A percentile compares a stretch with the other conserved stretches of the same genome.
phyloP scores from a whole-genome alignment of 1,140 invertebrate genomes.

The Solenopsis invicta region DNA sequence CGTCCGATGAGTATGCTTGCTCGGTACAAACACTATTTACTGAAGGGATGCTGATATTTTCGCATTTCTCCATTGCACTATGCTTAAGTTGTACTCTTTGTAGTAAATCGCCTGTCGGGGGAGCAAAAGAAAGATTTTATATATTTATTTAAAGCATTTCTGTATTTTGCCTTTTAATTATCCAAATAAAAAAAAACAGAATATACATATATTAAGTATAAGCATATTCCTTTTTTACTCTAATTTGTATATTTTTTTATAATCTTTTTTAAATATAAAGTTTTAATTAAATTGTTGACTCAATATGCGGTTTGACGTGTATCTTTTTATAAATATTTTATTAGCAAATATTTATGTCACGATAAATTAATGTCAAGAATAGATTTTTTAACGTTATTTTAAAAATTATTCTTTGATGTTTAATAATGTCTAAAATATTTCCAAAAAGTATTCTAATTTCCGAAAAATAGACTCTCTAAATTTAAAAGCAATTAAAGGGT shows the following conservation, averaged over 20 bases:
- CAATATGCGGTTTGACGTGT: neutral
- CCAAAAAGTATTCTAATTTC: neutral
- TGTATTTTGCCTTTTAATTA: neutral
- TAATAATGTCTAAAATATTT: neutral
- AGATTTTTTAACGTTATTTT: neutral
- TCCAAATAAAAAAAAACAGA: neutral
- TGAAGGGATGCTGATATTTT: conserved; percentile 94
- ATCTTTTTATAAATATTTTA: neutral
- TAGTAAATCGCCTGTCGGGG: conserved; percentile 89
- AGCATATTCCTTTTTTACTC: neutral
- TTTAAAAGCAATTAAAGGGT: neutral
- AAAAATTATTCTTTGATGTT: neutral
- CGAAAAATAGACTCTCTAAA: neutral
- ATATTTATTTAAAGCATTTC: neutral
- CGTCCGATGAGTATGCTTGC: conserved; percentile 91
- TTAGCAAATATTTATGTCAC: neutral
- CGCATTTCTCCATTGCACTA: conserved; percentile 92
- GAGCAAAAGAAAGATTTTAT: neutral
- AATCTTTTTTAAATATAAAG: neutral
- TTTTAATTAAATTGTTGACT: neutral
- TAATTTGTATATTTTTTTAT: neutral
- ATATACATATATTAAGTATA: neutral
- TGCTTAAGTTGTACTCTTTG: conserved; percentile 92
- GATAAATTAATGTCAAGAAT: neutral
- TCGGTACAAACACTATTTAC: conserved; percentile 94